phyloP scores from a whole-genome alignment of 2,113 vertebrate species.

The Platysteira castanea region DNA sequence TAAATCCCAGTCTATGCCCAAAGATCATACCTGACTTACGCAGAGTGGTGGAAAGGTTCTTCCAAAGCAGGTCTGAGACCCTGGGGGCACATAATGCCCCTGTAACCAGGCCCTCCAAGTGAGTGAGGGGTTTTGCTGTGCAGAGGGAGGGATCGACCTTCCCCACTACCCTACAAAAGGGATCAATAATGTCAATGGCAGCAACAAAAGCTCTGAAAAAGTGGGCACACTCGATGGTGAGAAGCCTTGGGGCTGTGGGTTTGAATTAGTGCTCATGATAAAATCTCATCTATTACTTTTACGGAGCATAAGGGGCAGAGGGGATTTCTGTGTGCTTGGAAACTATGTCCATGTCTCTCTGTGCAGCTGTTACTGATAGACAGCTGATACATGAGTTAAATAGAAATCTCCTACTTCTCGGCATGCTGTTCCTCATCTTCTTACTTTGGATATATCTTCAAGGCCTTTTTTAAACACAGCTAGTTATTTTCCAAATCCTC shows the following conservation, averaged over 20 bases:
- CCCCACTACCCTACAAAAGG: neutral
- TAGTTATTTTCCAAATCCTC: neutral
- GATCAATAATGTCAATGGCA: neutral
- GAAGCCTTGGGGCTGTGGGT: neutral
- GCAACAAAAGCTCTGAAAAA: neutral
- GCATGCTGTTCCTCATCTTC: neutral
- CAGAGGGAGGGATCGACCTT: neutral
- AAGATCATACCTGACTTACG: neutral
- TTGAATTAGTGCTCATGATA: neutral
- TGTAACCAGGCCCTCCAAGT: neutral
- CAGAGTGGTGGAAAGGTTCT: neutral
- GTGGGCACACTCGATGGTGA: fast-evolving
- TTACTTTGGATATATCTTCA: neutral
- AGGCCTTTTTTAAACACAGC: neutral
- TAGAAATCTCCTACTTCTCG: neutral
- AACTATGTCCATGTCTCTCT: neutral
- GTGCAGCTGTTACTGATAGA: neutral
- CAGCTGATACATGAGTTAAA: neutral
- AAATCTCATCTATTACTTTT: neutral
- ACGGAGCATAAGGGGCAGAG: neutral
- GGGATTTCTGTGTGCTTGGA: neutral
- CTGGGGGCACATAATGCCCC: neutral
- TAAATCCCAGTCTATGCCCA: neutral
- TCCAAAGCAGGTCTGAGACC: neutral
- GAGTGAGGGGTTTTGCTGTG: neutral